Base-by-base conservation (phyloP, 1,140 invertebrate genomes). In the Theocolax elegans region DNA sequence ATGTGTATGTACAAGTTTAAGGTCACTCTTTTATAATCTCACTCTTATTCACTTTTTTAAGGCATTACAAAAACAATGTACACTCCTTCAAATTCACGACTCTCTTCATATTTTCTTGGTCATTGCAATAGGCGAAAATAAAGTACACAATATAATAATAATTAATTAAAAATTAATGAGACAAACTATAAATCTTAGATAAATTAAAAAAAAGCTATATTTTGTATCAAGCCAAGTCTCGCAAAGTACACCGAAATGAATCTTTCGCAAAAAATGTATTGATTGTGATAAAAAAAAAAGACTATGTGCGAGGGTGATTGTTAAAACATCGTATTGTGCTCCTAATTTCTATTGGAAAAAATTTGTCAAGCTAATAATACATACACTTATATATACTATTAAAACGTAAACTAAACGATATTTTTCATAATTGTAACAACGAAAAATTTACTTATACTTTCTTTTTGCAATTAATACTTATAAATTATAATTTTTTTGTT, bases 1-100 rank as follows among this genome's bases (percentile, higher is more conserved):
- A 63, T 40, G 38, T 58, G 49, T 66, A 70, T 64, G 10, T 70
- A 63, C 67, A 70, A 17, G 40, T 58, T 69, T 42, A 53, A 62
- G 27, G 59, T 51, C 38, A 56, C 29, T 64, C 60, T 4, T 17
- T 27, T 27, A n/a, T 64, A 70, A 70, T 70, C 59, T 62, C 59
- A 63, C 51, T 48, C 40, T 48, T 27, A 48, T 60, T 25, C 46
- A 64, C 25, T 62, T 62, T 35, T 10, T 35, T 56, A 19, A 58
- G 53, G 25, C 35, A 64, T 70, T 67, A 23, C 3, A 44, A 44
- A 44, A 44, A 17, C 15, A n/a, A 59, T 29, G 42, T 49, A 59
- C 35, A 67, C 23, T 38, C 42, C 3, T n/a, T 44, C 42, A 3
- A 15, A n/a, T 6, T 44, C 42, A 3, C n/a, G n/a, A n/a, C 42